Evolutionary conservation across 2,888 invertebrate species (phyloP).

Genomic region (Empis livida): DNA sequence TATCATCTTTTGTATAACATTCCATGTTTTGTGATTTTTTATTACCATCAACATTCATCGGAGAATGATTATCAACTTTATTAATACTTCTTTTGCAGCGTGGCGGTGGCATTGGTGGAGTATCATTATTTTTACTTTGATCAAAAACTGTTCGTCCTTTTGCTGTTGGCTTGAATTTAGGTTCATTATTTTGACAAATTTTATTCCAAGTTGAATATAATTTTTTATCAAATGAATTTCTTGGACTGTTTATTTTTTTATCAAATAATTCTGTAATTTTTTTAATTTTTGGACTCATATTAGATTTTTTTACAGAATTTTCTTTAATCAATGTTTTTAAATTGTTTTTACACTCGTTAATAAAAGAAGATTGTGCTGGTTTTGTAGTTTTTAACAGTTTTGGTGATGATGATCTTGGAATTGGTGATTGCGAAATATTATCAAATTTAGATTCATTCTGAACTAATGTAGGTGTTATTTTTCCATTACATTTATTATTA

Average conservation of each 20-base stretch:
- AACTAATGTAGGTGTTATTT: too few relatives aligned
- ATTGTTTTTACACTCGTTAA: too few relatives aligned
- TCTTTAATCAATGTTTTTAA: too few relatives aligned
- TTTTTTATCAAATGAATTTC: not conserved
- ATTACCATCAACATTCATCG: not conserved
- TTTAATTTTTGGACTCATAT: not conserved
- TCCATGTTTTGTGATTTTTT: not conserved
- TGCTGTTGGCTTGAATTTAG: not conserved
- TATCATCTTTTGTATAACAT: not conserved
- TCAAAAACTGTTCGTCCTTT: not conserved
- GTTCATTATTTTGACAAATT: not conserved
- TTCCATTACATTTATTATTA: too few relatives aligned
- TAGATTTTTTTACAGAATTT: too few relatives aligned
- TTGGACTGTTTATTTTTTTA: not conserved
- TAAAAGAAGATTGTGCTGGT: too few relatives aligned
- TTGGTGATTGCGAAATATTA: too few relatives aligned
- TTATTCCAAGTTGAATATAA: not conserved
- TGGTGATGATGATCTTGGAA: too few relatives aligned
- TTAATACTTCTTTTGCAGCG: not conserved
- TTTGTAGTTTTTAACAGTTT: too few relatives aligned
- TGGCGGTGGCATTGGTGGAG: not conserved
- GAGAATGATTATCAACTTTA: too few relatives aligned
- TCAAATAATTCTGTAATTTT: not conserved
- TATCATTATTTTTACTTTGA: not conserved
- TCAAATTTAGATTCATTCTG: too few relatives aligned